phyloP scores from a whole-genome alignment of 2,888 invertebrate genomes.

The Agriotes lineatus region DNA sequence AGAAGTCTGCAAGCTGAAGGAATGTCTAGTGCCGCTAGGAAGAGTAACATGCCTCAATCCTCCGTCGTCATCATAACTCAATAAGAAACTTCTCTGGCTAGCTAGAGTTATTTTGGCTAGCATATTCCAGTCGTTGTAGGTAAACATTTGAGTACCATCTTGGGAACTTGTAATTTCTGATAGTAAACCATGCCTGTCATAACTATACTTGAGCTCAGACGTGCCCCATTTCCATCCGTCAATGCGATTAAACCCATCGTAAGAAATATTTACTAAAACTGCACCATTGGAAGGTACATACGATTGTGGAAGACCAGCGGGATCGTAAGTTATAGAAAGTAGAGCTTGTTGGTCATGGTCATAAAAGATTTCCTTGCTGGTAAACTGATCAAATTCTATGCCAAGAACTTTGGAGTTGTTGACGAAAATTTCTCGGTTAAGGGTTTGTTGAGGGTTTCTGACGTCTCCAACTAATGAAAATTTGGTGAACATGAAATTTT shows the following conservation, averaged over 20 bases:
- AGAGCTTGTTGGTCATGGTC: conserved; percentile 86
- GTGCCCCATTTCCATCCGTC: conserved; percentile 94
- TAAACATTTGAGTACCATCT: conserved; percentile 85
- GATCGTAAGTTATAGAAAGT: conserved; percentile 89
- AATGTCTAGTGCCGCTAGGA: conserved; percentile 91
- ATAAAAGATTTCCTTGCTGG: conserved; percentile 90
- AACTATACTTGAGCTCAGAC: conserved; percentile 86
- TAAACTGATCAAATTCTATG: conserved; percentile 93
- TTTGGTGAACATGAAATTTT: conserved; percentile 84
- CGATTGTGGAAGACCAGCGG: conserved; percentile 88
- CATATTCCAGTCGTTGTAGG: conserved; percentile 87
- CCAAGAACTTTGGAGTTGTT: conserved; percentile 91
- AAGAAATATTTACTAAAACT: conserved; percentile 87
- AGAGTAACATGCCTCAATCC: conserved; percentile 88
- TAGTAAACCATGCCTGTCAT: conserved; percentile 88
- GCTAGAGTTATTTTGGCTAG: conserved; percentile 92
- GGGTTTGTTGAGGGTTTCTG: conserved; percentile 85
- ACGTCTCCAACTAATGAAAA: conserved; percentile 89
- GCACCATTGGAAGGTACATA: conserved; percentile 86
- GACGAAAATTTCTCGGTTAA: conserved; percentile 84
- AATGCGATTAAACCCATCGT: conserved; percentile 89
- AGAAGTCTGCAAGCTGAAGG: conserved; percentile 91
- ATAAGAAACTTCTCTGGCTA: conserved; percentile 87
- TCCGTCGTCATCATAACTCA: conserved; percentile 88
- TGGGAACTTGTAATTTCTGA: conserved; percentile 90